Evolutionary conservation across 2,797 vertebrate species (phyloP).

Genomic region (Valencia hispanica): DNA sequence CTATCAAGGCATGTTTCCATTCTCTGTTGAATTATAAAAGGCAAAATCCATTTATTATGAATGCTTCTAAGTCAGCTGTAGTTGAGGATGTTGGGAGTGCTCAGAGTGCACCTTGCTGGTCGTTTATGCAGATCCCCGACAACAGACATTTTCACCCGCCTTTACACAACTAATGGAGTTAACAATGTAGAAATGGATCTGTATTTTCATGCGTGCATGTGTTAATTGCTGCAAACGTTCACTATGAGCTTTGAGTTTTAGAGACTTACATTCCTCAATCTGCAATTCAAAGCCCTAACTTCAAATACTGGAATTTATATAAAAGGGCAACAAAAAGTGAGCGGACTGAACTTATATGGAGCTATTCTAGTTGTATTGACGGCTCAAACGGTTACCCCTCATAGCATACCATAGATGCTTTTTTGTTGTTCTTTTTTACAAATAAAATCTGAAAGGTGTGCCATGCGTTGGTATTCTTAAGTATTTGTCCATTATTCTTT

Average conservation of each 20-base stretch:
- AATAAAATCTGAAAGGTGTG: not conserved
- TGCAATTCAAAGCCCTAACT: not conserved
- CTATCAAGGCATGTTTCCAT: constrained; percentile 63
- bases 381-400: not conserved
- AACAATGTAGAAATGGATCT: constrained; percentile 30
- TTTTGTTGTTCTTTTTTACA: not conserved
- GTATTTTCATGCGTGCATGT: constrained; percentile 12
- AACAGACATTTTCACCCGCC: constrained; percentile 33
- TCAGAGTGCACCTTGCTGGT: constrained; percentile 45
- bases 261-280: too few species aligned
- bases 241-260: not conserved
- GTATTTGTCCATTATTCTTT: not conserved
- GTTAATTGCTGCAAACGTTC: constrained; percentile 42
- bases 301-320: not conserved
- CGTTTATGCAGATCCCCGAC: constrained; percentile 54
- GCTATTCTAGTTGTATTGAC: not conserved
- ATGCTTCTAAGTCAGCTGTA: constrained; percentile 67
- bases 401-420: not conserved
- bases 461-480: not conserved
- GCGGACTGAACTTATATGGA: not conserved
- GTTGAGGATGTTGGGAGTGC: constrained; percentile 54
- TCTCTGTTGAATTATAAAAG: constrained; percentile 76
- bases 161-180: constrained; percentile 36
- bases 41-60: constrained; percentile 75
- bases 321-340: not conserved